Base-by-base conservation (phyloP, 2,113 vertebrate species). In the Larimichthys crocea region DNA sequence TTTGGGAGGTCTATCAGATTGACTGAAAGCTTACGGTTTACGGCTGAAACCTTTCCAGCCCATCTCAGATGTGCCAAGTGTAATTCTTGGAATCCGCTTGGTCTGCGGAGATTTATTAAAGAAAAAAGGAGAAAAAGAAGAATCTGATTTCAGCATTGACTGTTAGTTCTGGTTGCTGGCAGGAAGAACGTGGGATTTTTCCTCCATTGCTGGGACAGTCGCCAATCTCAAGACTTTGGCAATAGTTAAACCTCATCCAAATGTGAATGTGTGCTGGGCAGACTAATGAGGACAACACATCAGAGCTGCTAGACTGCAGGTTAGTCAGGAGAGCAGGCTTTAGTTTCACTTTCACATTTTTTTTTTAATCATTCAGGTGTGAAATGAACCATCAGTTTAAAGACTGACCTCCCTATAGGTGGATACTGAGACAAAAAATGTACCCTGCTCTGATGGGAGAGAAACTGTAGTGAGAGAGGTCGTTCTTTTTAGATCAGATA, bases 11-110 rank as follows among this genome's bases (percentile, higher is more conserved):
- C 63, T 74, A 55, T 83, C 67, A 76, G 61, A 61, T 50, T 69
- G 83, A 88, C 29, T 50, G 72, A 79, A 68, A 69, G 75, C 77
- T 82, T 64, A 73, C 60, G 67, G 76, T 82, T 82, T 85, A 62
- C 44, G 5, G 74, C 71, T 85, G 75, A 88, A 82, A 9, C 31
- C 67, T 29, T 57, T 88, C 82, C 82, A 88, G 67, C 63, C 53
- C 50, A 1, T 31, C 62, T 60, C 2, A 0, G 22, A 66, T 17
- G 64, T 70, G 83, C 83, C 83, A 88, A 83, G 76, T 88, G 57
- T 81, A 82, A 82, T 79, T 83, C 72, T 83, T 88, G 82, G 82
- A 84, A 78, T 31, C 19, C 9, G 59, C 57, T 70, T n/a, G n/a
- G 68, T 84, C 81, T 81, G 64, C 46, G 16, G 81, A 65, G 73